These are phyloP conservation scores for Lepidostoma basale DNA, from an alignment of 1,140 invertebrate genomes.

Conservation along the genomic window DNA sequence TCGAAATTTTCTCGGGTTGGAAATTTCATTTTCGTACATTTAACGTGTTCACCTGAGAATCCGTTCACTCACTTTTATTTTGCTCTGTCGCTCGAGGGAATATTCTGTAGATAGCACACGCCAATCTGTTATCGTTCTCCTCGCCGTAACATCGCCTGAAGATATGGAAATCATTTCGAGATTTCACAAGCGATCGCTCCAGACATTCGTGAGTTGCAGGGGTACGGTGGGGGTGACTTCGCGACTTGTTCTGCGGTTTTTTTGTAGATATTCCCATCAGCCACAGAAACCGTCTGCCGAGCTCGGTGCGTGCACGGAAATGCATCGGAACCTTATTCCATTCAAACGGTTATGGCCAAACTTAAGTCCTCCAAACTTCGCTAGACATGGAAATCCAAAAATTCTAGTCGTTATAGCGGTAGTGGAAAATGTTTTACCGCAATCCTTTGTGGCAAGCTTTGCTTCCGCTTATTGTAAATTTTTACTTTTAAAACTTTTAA, in stretches of 20 bases:
- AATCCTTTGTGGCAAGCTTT: not conserved
- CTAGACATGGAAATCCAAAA: constrained; percentile 31
- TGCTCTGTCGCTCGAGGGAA: not conserved
- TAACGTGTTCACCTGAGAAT: not conserved
- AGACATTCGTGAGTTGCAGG: too few relatives aligned
- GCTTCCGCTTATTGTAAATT: too few relatives aligned
- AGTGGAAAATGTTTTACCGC: not conserved
- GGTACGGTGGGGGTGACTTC: not conserved
- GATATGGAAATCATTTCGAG: constrained; percentile 42
- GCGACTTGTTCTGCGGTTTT: too few relatives aligned
- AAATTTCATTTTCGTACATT: not conserved
- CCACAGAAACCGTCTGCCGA: not conserved
- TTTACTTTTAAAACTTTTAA: too few relatives aligned
- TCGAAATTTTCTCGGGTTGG: not conserved
- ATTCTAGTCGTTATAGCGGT: constrained; percentile 18
- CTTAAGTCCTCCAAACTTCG: constrained; percentile 27
- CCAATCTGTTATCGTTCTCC: constrained; percentile 36
- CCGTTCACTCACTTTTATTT: not conserved
- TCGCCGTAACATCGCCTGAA: constrained; percentile 17
- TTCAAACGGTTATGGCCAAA: constrained; percentile 34
- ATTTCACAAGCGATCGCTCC: constrained; percentile 36
- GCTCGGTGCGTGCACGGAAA: constrained; percentile 9
- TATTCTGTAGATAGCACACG: constrained; percentile 11
- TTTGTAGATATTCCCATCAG: not conserved
- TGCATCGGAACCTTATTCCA: constrained; percentile 32